Evolutionary conservation across 2,797 vertebrate genomes (phyloP), one percentile per base, ranked within the genome.

Genomic region (Anableps anableps): DNA sequence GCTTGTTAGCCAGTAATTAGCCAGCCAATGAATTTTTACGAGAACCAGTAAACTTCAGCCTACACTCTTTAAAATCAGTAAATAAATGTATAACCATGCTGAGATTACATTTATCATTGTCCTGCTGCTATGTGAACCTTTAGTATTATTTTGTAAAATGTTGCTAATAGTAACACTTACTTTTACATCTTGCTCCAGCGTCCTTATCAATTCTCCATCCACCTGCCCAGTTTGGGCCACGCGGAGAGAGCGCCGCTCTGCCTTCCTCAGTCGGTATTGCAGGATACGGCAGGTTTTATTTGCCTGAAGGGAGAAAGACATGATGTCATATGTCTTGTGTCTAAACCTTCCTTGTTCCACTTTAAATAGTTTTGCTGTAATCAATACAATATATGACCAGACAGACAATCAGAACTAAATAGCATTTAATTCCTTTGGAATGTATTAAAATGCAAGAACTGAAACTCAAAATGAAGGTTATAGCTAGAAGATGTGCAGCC

Each of bases 251-350:
- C 98, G 97, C 70, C 98, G 97, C 95, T 99, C 98, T 0, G 98
- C 97, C 89, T 99, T 99, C 85, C 98, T 97, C 79, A 99, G 95
- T 26, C 98, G 96, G 94, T 99, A 99, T 93, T 99, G 98, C 91
- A 99, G 96, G 94, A 99, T 99, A 80, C 98, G 97, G 89, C 98
- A 99, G 3, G 97, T 98, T 94, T 99, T 99, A 94, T 98, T 99
- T 75, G 98, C 97, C 95, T 95, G 43, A 48, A 76, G 36, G 75
- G 80, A 76, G 9, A 79, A 68, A 80, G 6, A 34, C 8, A 74
- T 74, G 29, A 58, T 14, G 7, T 47, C 29, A 50, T 16, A 16
- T 43, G 16, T 71, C n/a, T 36, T 36, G 43, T 74, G 43, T 45
- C 34, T 79, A 16, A 55, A 23, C 29, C 14, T 8, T 75, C 23